Conservation (phyloP, 2,888 invertebrate species). For the Zhuqinia jingwanae region DNA sequence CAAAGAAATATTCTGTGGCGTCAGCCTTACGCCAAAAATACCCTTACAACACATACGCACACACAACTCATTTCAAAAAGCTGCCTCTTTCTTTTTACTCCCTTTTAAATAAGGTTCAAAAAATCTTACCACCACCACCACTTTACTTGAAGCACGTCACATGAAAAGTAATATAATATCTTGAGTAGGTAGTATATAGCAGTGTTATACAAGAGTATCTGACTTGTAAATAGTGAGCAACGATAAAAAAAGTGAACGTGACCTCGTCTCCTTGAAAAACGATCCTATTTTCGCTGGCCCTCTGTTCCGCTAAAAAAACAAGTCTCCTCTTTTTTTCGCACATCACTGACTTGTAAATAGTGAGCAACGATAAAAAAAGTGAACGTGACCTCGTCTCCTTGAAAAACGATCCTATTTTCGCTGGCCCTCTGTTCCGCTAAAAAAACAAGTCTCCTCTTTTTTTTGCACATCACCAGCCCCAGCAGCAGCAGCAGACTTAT, state of each 20-base stretch:
- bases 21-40: too few relatives aligned
- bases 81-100: slow-evolving; percentile 9
- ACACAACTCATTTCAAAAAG: too few relatives aligned
- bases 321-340: too few relatives aligned
- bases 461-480: too few relatives aligned
- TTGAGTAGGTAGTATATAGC: not conserved
- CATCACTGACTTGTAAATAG: not conserved
- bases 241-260: slow-evolving; percentile 62
- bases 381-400: slow-evolving; percentile 59
- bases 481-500: not conserved
- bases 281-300: slow-evolving; percentile 2
- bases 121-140: slow-evolving; percentile 7
- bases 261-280: slow-evolving; percentile 52
- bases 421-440: too few relatives aligned
- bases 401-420: slow-evolving; percentile 33
- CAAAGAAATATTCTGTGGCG: too few relatives aligned
- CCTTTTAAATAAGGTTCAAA: slow-evolving; percentile 26
- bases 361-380: slow-evolving; percentile 44
- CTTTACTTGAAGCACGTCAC: slow-evolving; percentile 15
- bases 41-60: too few relatives aligned
- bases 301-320: too few relatives aligned
- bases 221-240: not conserved
- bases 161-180: slow-evolving; percentile 19
- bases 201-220: not conserved
- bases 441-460: too few relatives aligned